Percentiles rank a stretch among this genome's conserved stretches.
Conservation (phyloP, 92 coral and sea anemone genomes). For the Epizoanthus ramosus region DNA sequence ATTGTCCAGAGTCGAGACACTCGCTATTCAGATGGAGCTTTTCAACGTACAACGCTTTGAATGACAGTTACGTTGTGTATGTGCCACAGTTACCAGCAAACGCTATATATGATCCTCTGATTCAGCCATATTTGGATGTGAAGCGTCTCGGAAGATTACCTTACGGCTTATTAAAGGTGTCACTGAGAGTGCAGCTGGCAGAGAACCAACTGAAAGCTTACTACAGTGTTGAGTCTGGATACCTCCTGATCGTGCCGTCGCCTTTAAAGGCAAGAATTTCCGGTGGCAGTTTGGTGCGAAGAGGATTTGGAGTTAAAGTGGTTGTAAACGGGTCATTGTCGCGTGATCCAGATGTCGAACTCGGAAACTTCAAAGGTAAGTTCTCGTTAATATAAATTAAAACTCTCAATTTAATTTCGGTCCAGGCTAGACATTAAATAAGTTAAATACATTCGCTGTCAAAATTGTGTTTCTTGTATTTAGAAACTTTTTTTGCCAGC, state of each 20-base stretch:
- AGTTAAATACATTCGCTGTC: too few species aligned
- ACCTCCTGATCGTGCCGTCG: constrained; percentile 49
- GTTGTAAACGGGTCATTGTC: constrained; percentile 54
- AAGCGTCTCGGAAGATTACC: constrained; percentile 42
- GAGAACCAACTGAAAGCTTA: constrained; percentile 52
- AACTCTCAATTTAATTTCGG: too few species aligned
- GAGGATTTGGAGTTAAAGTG: constrained; percentile 52
- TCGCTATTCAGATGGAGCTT: constrained; percentile 62
- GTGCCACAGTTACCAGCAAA: not conserved
- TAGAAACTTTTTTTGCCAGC: too few species aligned
- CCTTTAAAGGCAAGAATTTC: constrained; percentile 55
- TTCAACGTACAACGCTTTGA: constrained; percentile 14
- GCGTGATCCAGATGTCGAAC: constrained; percentile 71
- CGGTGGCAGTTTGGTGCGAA: constrained; percentile 66
- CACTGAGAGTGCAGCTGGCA: constrained; percentile 52
- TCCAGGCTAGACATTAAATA: too few species aligned
- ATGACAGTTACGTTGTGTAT: constrained; percentile 6
- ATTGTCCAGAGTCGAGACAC: constrained; percentile 69
- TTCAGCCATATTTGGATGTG: constrained; percentile 22
- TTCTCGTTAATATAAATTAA: not conserved
- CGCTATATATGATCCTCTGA: constrained; percentile 13
- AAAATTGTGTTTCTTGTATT: too few species aligned
- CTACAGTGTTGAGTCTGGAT: constrained; percentile 54
- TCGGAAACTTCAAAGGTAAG: constrained; percentile 56
- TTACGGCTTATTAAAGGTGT: constrained; percentile 53